Evolutionary conservation across 2,888 invertebrate genomes (phyloP), one percentile per base, ranked within the genome.

Genomic region (Caenorhabditis plicata): DNA sequence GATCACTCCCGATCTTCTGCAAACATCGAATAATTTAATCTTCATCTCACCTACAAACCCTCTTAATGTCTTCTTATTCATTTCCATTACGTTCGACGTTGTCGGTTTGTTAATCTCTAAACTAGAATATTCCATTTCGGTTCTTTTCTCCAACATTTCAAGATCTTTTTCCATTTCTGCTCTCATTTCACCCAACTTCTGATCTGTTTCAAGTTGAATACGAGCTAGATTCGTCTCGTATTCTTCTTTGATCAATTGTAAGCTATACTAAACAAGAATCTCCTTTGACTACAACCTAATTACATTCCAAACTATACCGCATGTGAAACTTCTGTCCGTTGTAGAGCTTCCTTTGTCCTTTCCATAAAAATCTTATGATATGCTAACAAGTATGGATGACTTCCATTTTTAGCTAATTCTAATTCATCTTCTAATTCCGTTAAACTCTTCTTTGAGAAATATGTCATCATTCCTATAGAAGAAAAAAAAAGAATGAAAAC

Each of bases 41-140:
- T 7, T 27, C 29, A 27, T 27, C 13, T 27, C 29, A 27, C 7
- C 8, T 13, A 27, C 7, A 27, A 42, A 33, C 11, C 57, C 57
- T 52, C 57, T 17, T 17, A 57, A 20, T 9, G 51, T 57, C 19
- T 57, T 57, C 23, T 57, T 57, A 20, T 42, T 51, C 11, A 35
- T n/a, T 8, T 57, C 57, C 9, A 38, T 40, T 15, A 29, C 13
- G 17, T 35, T 8, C 3, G 47, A 47, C 31, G 25, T 19, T 7
- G 31, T 22, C 5, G 42, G 27, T 47, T 57, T 57, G 11, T 32
- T 33, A 2, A 57, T 48, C 29, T 57, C 57, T n/a, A 57, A 17
- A 1, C 27, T 19, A 7, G 23, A 31, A 25, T 44, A 57, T 22
- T 57, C 57, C 1, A 29, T 39, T 4, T 47, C 51, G 0, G n/a